These are phyloP conservation scores for Limanda limanda DNA, from an alignment of 2,113 vertebrate species.

Conservation along the genomic window DNA sequence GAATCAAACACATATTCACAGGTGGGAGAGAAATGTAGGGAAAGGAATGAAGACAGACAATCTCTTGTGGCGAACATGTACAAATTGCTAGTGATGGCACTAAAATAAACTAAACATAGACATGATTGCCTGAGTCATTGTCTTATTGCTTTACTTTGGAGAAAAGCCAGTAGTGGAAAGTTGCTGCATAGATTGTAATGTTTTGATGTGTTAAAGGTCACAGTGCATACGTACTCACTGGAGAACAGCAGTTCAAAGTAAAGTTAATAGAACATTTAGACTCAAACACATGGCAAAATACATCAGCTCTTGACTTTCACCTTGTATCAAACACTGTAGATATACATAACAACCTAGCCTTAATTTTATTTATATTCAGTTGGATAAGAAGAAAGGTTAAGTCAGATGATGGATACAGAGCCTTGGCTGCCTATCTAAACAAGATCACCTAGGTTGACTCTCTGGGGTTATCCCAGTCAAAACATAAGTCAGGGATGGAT, in stretches of 20 bases:
- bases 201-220: no score
- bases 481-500: constrained; percentile 46
- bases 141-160: no score
- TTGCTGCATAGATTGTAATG: no score
- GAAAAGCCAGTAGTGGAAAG: no score
- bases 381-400: neutral
- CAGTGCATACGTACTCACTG: no score
- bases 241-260: no score
- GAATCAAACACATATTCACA: neutral
- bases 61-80: no score
- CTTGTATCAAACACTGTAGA: neutral
- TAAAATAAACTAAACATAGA: no score
- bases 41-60: neutral
- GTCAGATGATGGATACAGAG: constrained; percentile 2
- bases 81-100: no score
- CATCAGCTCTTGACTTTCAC: no score
- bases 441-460: constrained; percentile 20
- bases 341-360: neutral
- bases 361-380: neutral
- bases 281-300: no score
- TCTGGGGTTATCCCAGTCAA: constrained; percentile 48
- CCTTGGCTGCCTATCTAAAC: constrained; percentile 27
- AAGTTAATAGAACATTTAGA: neutral
- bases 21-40: neutral
- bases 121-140: no score